Percentiles rank a stretch among this genome's conserved stretches.
These are phyloP conservation scores for Oegoconia quadripuncta DNA, from an alignment of 2,888 invertebrate species.

Conservation along the genomic window DNA sequence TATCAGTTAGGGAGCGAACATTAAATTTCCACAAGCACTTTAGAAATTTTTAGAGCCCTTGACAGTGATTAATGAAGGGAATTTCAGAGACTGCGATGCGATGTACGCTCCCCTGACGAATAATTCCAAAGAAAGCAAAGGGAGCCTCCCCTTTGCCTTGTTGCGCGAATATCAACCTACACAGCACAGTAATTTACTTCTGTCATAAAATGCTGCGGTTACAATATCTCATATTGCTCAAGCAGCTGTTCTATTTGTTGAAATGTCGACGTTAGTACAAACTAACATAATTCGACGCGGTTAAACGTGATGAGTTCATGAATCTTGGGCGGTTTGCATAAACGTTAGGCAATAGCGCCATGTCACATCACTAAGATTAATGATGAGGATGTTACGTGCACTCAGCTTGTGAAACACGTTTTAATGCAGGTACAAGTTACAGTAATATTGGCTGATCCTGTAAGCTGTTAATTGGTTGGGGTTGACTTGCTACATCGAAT, in stretches of 20 bases:
- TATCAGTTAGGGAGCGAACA: slow-evolving; percentile 56
- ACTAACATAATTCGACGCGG: slow-evolving; percentile 47
- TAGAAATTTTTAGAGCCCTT: slow-evolving; percentile 68
- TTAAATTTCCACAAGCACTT: slow-evolving; percentile 71
- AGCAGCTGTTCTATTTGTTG: slow-evolving; percentile 46
- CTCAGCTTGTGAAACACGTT: slow-evolving; percentile 46
- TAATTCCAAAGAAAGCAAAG: slow-evolving; percentile 57
- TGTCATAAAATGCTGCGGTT: slow-evolving; percentile 57
- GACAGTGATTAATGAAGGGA: slow-evolving; percentile 76
- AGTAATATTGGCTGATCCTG: neutral
- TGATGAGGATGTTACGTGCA: slow-evolving; percentile 37
- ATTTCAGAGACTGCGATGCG: slow-evolving; percentile 60
- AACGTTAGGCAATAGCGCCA: slow-evolving; percentile 53
- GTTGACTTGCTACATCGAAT: no score
- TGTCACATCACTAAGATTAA: slow-evolving; percentile 56
- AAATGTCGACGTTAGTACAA: slow-evolving; percentile 33
- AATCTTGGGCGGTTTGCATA: slow-evolving; percentile 45
- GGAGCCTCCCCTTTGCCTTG: slow-evolving; percentile 38
- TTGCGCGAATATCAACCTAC: slow-evolving; percentile 35
- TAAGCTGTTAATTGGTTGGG: neutral
- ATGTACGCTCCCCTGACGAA: slow-evolving; percentile 46
- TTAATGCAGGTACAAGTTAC: slow-evolving; percentile 1
- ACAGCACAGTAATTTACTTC: slow-evolving; percentile 49
- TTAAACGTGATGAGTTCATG: slow-evolving; percentile 62
- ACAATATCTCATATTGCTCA: slow-evolving; percentile 44